Conservation (phyloP, 2,888 invertebrate species). For the Temnothorax unifasciatus region DNA sequence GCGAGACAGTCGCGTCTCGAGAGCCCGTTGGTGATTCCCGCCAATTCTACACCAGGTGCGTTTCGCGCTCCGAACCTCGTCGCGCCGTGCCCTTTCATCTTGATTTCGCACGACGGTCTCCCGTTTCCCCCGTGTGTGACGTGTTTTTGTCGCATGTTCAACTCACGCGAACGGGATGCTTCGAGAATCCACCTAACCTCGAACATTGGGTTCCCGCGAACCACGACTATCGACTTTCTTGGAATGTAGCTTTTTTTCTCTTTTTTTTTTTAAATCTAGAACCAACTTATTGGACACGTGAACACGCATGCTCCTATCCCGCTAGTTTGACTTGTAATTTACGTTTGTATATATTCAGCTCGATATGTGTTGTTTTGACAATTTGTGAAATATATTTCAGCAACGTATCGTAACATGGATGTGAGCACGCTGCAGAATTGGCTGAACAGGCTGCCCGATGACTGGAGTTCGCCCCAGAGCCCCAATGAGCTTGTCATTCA, state of each 20-base stretch:
- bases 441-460: conserved; percentile 81
- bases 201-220: neutral
- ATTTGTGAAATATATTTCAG: conserved; percentile 59
- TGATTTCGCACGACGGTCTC: neutral
- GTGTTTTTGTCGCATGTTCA: conserved; percentile 61
- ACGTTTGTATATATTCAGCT: neutral
- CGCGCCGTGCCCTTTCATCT: neutral
- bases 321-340: neutral
- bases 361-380: neutral
- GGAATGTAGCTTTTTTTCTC: neutral
- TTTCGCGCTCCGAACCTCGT: neutral
- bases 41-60: conserved; percentile 32
- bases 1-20: conserved; percentile 80
- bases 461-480: conserved; percentile 90
- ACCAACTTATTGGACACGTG: neutral
- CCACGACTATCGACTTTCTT: neutral
- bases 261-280: neutral
- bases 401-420: conserved; percentile 74
- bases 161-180: neutral
- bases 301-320: neutral
- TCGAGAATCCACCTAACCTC: neutral
- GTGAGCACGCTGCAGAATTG: conserved; percentile 81
- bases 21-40: conserved; percentile 82
- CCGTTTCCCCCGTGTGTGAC: neutral
- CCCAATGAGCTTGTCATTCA: conserved; percentile 94